Evolutionary conservation across 2,797 vertebrate species (phyloP), one percentile per base, ranked within the genome.

Genomic region (Liparis tanakae): DNA sequence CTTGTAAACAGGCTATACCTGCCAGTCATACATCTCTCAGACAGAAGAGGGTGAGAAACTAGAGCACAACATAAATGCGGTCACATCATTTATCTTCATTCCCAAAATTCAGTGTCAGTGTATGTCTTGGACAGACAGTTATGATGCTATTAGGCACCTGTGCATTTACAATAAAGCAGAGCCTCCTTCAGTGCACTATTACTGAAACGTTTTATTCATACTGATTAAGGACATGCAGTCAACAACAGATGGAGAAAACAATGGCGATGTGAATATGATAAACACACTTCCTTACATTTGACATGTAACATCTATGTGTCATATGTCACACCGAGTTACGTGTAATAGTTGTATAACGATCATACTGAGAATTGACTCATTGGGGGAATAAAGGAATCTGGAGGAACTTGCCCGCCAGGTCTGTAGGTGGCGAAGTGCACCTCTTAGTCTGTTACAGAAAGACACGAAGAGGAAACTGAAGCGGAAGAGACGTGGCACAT

Each of bases 401-500:
- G 20, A 12, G 3, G 2, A 6, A 8, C 0, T 0, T 6, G 0
- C 1, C 14, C 55, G 73, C 82, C 86, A 0, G 43, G 1, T 3
- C 91, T 25, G 30, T 7, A 91, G 88, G 5, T 58, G 88, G 86
- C 82, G 14, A 63, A 33, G 17, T 37, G 2, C 5, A 0, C 0
- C 0, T 3, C n/a, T 8, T 7, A 0, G 3, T 8, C 15, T 41
- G 6, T 7, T 1, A 10, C 0, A 43, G 55, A 58, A 2, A 69
- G 12, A 18, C 58, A 74, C 64, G 81, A 87, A 73, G 80, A 81
- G 82, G 81, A 76, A 3, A 1, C 7, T 41, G 62, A 84, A 79
- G 75, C 88, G 92, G 92, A 92, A 92, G 89, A 88, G 92, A 93
- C 92, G 92, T 92, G 91, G 92, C 92, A 93, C 74, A 90, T 83